Evolutionary conservation across 2,113 vertebrate species (phyloP), one percentile per base, ranked within the genome.

Genomic region (Anthoscopus minutus): DNA sequence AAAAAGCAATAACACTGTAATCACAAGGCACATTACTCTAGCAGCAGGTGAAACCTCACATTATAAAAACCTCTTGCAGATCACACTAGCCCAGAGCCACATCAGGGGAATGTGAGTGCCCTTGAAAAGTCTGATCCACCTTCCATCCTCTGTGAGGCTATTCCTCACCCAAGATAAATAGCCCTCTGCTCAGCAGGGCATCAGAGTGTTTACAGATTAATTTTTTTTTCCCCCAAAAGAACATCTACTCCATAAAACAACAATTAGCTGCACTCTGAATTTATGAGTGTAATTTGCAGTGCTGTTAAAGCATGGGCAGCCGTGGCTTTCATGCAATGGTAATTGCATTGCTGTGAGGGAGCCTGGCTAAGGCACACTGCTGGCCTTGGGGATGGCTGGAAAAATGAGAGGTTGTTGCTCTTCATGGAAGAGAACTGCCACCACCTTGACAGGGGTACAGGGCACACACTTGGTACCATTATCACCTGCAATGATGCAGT

Each of bases 241-340:
- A 72, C 40, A 72, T 92, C 84, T 86, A 77, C 92, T 76, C 92
- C 79, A 84, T 94, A 94, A 96, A 96, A 89, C 85, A 87, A 92
- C 95, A 96, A 97, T 98, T 96, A 97, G 95, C 94, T 9, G 18
- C 58, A 11, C 72, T 94, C 65, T 82, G 87, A 90, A 97, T 97
- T 97, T 94, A 97, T 24, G 84, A 94, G 89, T 48, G 51, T 38
- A 72, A 95, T 97, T 93, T 96, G 85, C 73, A 56, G 13, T 35
- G 69, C 82, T 27, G 20, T 44, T 88, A 87, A 89, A 77, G 72
- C 87, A 27, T 1, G 71, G 15, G 54, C 67, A 48, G 70, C 45
- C 14, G 0, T 3, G 33, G 67, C 37, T 74, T 53, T 47, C 54
- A 28, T 3, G 6, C 88, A 69, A 17, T 4, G 1, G 40, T 33